Evolutionary conservation across 1,140 invertebrate species (phyloP).

Genomic region (Bombus waltoni): DNA sequence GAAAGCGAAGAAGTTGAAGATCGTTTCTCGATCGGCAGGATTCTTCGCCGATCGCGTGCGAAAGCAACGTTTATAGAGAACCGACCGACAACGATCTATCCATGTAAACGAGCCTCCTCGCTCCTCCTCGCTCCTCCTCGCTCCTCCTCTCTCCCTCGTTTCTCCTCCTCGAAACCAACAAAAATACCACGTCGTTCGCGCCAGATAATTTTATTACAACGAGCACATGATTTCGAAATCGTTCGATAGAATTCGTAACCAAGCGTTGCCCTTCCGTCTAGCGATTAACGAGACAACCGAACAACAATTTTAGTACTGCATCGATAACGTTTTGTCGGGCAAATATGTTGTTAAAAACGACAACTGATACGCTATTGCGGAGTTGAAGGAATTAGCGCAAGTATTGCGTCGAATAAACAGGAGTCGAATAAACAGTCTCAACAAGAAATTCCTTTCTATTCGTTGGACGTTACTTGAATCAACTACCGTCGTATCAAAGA

Average conservation of each 20-base stretch:
- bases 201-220: neutral
- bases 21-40: neutral
- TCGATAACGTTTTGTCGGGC: neutral
- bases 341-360: neutral
- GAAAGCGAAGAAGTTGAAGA: neutral
- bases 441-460: neutral
- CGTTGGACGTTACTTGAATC: neutral
- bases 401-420: neutral
- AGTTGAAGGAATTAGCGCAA: neutral
- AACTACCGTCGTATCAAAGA: neutral
- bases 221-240: neutral
- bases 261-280: neutral
- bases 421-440: neutral
- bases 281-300: neutral
- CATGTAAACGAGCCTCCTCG: neutral
- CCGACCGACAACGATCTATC: constrained; percentile 7
- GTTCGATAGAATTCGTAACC: neutral
- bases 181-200: no score
- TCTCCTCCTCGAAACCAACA: neutral
- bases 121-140: neutral
- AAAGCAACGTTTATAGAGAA: neutral
- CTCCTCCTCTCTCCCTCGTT: neutral
- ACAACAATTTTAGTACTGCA: neutral
- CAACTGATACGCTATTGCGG: neutral
- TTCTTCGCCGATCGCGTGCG: neutral